phyloP scores from a whole-genome alignment of 1,140 invertebrate species.

The Orius laevigatus region DNA sequence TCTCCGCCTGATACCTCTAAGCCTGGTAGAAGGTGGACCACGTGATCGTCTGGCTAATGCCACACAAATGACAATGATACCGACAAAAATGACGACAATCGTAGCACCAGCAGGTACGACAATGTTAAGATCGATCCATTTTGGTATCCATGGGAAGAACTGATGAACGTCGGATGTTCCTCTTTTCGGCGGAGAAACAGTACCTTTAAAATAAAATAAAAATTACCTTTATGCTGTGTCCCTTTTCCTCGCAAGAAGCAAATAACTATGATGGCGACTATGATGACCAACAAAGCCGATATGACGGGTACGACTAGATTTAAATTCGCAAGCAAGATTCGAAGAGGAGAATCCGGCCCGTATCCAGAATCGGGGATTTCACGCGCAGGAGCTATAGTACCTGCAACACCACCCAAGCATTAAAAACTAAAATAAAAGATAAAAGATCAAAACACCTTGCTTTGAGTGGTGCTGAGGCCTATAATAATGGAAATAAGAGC shows the following conservation, averaged over 20 bases:
- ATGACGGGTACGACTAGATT: conserved; percentile 89
- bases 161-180: conserved; percentile 37
- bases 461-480: conserved; percentile 8
- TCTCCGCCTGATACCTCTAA: conserved; percentile 41
- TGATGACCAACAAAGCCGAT: conserved; percentile 76
- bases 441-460: background rate
- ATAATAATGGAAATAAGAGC: background rate
- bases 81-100: conserved; percentile 70
- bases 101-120: conserved; percentile 69
- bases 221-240: conserved; percentile 62
- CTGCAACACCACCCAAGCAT: conserved; percentile 42
- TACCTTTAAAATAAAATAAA: conserved; percentile 37
- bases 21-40: conserved; percentile 53
- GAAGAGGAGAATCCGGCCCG: conserved; percentile 56
- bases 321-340: conserved; percentile 68
- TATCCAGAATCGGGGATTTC: conserved; percentile 48
- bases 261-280: conserved; percentile 78
- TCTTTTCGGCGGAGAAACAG: conserved; percentile 56
- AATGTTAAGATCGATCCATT: conserved; percentile 73
- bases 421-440: background rate
- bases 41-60: conserved; percentile 59
- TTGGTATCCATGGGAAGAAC: conserved; percentile 62
- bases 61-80: conserved; percentile 74
- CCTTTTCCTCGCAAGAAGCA: conserved; percentile 70
- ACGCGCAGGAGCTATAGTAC: conserved; percentile 80